Base-by-base conservation (phyloP, 2,888 invertebrate genomes). In the Tortrix viridana region DNA sequence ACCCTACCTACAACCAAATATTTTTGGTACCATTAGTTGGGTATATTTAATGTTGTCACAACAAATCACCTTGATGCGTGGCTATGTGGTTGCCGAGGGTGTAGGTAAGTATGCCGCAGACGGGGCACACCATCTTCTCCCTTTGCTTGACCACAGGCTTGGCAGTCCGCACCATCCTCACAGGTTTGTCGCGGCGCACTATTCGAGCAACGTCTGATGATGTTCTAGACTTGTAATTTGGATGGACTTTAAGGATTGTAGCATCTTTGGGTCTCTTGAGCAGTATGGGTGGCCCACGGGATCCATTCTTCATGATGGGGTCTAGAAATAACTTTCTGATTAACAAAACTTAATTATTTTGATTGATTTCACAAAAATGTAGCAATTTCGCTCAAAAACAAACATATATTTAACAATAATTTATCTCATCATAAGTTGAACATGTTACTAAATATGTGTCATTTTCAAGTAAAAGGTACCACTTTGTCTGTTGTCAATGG, bases 111-210 rank as follows among this genome's bases (percentile, higher is more conserved):
- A 92, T 89, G 19, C 92, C 92, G 76, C 92, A 92, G 5, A 92
- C 85, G 16, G 92, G 92, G 66, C 92, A 92, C 0, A 92, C 91
- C 65, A 91, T 81, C 74, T 92, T 92, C 67, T 92, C 92, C 56
- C 83, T 81, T 66, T 86, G 87, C 62, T 86, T 90, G 14, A 79
- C 68, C 4, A 77, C 76, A 0, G 75, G 74, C 49, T 78, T 80
- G 4, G 81, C 75, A 57, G 71, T 67, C 32, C 83, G 77, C 5
- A 87, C 79, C 69, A 86, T 74, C 67, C 85, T 78, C 1, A 86
- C 75, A 44, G 84, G 74, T 59, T 84, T 85, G 1, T 86, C 83
- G 38, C 80, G 70, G 14, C 81, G 78, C 5, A 75, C 56, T 16
- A 71, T 62, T 65, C 77, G 79, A 9, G 58, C 75, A 23, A 69